A percentile compares a stretch with the other conserved stretches of the same genome.
These are phyloP conservation scores for Tethea ocularis DNA, from an alignment of 2,888 invertebrate genomes.

Conservation along the genomic window DNA sequence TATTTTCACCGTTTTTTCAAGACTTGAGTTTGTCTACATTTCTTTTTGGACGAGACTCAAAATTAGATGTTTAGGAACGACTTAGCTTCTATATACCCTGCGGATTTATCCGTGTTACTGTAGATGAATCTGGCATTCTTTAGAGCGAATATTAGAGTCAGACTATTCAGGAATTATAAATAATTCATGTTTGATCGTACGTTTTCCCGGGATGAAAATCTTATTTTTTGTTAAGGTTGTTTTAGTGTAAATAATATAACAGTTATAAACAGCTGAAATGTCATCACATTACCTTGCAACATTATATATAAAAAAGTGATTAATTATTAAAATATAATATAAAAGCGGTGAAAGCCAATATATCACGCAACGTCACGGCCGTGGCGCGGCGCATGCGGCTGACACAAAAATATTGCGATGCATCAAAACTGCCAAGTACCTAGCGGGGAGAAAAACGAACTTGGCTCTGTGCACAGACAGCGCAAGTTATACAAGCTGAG, in stretches of 20 bases:
- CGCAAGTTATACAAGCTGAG: conserved; percentile 27
- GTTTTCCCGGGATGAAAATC: too few species aligned
- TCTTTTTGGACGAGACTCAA: not conserved
- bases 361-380: conserved; percentile 69
- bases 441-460: conserved; percentile 52
- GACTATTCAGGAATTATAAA: too few species aligned
- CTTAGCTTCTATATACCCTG: too few species aligned
- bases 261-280: too few species aligned
- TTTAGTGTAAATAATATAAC: too few species aligned
- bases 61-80: not conserved
- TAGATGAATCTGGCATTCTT: too few species aligned
- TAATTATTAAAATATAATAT: conserved; percentile 29
- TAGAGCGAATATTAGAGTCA: too few species aligned
- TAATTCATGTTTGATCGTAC: too few species aligned
- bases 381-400: conserved; percentile 62
- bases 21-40: too few species aligned
- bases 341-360: conserved; percentile 60
- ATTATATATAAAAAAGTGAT: conserved; percentile 13
- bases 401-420: conserved; percentile 81
- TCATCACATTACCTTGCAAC: too few species aligned
- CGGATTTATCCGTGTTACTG: too few species aligned
- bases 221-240: too few species aligned
- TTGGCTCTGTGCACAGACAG: conserved; percentile 26
- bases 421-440: conserved; percentile 79
- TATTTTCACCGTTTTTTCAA: conserved; percentile 3